A percentile compares a stretch with the other conserved stretches of the same genome.
phyloP scores from a whole-genome alignment of 2,113 vertebrate species.

The Oxyura jamaicensis region DNA sequence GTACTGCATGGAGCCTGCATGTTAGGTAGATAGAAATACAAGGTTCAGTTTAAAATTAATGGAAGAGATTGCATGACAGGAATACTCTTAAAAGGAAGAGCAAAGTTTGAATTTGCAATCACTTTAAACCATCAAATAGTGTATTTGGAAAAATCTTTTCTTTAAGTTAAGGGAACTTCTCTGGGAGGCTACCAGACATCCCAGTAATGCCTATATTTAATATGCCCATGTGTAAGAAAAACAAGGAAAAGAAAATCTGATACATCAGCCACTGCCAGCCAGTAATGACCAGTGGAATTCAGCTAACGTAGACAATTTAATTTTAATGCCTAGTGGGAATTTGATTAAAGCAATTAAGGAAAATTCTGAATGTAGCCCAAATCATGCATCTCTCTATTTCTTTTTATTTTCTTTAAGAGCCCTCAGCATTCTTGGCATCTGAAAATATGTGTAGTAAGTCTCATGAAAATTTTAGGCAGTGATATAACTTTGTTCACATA shows the following conservation, averaged over 20 bases:
- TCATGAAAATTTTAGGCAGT: slow-evolving; percentile 13
- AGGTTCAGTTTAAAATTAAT: background rate
- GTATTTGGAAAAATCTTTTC: background rate
- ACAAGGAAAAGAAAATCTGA: slow-evolving; percentile 45
- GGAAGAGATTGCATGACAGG: background rate
- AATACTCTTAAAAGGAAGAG: background rate
- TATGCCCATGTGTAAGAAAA: slow-evolving; percentile 34
- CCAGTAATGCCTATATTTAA: slow-evolving; percentile 12
- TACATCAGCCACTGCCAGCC: slow-evolving; percentile 37
- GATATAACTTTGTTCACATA: slow-evolving; percentile 16
- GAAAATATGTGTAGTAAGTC: slow-evolving; percentile 13
- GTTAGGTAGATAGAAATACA: background rate
- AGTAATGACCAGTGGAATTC: slow-evolving; percentile 62
- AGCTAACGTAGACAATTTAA: slow-evolving; percentile 57
- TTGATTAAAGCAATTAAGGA: slow-evolving; percentile 67
- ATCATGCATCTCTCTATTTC: slow-evolving; percentile 20
- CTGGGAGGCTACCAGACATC: slow-evolving; percentile 23
- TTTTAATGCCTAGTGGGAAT: slow-evolving; percentile 64
- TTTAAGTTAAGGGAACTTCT: slow-evolving; percentile 3
- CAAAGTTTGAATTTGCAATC: background rate
- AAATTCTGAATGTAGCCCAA: slow-evolving; percentile 50
- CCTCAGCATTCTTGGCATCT: slow-evolving; percentile 40
- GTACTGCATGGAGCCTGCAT: background rate
- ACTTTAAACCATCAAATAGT: background rate
- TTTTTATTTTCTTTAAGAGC: slow-evolving; percentile 48